Evolutionary conservation across 2,113 vertebrate genomes (phyloP), one percentile per base, ranked within the genome.

Genomic region (Amia ocellicauda): DNA sequence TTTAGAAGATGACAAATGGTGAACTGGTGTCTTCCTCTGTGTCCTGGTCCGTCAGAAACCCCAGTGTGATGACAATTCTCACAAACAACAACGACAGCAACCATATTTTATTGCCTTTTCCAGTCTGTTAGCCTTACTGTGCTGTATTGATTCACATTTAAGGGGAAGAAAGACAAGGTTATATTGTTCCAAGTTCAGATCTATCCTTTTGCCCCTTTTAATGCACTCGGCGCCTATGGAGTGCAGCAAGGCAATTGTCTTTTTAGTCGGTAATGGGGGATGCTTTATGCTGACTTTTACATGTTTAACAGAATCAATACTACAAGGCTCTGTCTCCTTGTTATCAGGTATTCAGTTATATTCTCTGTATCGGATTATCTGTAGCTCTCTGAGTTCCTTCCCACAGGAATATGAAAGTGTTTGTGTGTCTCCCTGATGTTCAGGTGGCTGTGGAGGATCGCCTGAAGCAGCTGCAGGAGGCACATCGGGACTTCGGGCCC

Each of bases 401-500:
- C 43, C 17, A 16, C 5, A 16, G 16, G 45, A 47, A 47, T 36
- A 16, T 47, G 45, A 47, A 47, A 16, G n/a, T 47, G 14, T n/a
- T 16, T 47, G n/a, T 16, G 7, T 54, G 3, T 73, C 51, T 72
- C 23, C 64, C 27, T 61, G 65, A 10, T 67, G 20, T 75, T 43
- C 73, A 99, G 97, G 90, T 93, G 43, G 92, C 94, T 0, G 88
- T 95, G 67, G 96, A 96, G 1, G 95, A 98, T 75, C 86, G 92
- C 68, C 90, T 98, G 78, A 96, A 92, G 69, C 92, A 93, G 31
- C 86, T 99, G 56, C 93, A 93, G 60, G 96, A 98, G 80, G 94
- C 95, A 52, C 94, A 97, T 62, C 73, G 91, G 79, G 94, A 98
- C 80, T 97, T 98, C 69, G 97, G 93, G 68, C 95, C 94, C 45